Evolutionary conservation across 2,113 vertebrate species (phyloP), one percentile per base, ranked within the genome.

Genomic region (Saimiri boliviensis): DNA sequence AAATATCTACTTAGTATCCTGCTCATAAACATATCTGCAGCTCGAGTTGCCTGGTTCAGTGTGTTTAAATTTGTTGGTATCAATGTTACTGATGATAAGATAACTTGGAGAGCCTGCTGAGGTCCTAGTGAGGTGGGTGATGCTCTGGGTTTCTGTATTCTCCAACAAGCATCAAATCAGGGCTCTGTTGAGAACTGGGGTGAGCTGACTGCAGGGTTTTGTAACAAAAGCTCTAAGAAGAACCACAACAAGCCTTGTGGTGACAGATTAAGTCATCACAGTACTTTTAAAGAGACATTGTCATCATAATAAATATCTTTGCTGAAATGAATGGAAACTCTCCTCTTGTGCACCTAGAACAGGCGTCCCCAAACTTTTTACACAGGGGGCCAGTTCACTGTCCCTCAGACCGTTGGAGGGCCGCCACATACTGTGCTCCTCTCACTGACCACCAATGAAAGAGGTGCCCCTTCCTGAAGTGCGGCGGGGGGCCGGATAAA

Each of bases 1-100:
- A 97, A 96, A 94, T 93, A 93, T 81, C 97, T 95, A 82, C 97
- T 98, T 96, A 92, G 96, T 58, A 88, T 87, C 95, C 96, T 83
- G 47, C 95, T 96, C 91, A 92, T 92, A 95, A 96, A 95, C 95
- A 97, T 76, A 71, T 77, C 91, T 86, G 77, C 93, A 93, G 94
- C 93, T 40, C 0, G 7, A 90, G 87, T 66, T 93, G 73, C 42
- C 91, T 87, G 95, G 97, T 90, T 93, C 93, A 86, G 95, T 91
- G 91, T 66, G 58, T 95, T 97, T 97, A 97, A 97, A 96, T 97
- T 95, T 95, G 95, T 93, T 66, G 93, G 80, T 94, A 93, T 95
- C 97, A 91, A 86, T 94, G 93, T 96, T 97, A 95, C 95, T 93
- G 96, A 97, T 96, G 97, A 86, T 52, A 47, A 2, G 20, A 77